A percentile compares a stretch with the other conserved stretches of the same genome.
phyloP scores from a whole-genome alignment of 2,113 vertebrate genomes.

The Ptyas mucosa region DNA sequence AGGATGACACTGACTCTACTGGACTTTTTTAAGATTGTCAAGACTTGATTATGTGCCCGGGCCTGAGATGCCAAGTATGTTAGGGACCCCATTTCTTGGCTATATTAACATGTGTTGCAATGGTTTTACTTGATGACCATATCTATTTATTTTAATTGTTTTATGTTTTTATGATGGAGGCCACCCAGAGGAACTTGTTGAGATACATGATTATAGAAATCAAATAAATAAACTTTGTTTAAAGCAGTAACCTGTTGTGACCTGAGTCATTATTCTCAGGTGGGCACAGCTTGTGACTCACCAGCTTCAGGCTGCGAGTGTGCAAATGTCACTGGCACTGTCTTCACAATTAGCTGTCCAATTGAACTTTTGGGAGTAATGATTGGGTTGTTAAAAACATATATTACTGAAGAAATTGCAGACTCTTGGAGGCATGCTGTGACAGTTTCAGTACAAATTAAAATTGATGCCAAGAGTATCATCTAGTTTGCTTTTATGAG shows the following conservation, averaged over 20 bases:
- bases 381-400: background rate
- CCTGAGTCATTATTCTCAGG: background rate
- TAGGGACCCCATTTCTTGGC: background rate
- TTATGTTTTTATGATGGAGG: background rate
- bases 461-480: background rate
- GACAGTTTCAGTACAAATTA: background rate
- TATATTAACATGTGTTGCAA: background rate
- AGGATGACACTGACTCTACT: background rate
- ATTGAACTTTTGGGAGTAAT: background rate
- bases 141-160: background rate
- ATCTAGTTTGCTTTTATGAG: background rate
- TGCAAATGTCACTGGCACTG: background rate
- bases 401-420: background rate
- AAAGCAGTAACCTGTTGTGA: background rate
- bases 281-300: background rate
- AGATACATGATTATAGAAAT: background rate
- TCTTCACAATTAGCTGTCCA: background rate
- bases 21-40: background rate
- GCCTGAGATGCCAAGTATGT: no score
- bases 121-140: background rate
- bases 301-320: background rate
- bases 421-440: background rate
- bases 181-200: background rate
- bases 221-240: background rate
- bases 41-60: background rate